Percentiles rank a stretch among this genome's conserved stretches.
Conservation (phyloP, 2,888 invertebrate genomes). For the Cephus sareptanus region DNA sequence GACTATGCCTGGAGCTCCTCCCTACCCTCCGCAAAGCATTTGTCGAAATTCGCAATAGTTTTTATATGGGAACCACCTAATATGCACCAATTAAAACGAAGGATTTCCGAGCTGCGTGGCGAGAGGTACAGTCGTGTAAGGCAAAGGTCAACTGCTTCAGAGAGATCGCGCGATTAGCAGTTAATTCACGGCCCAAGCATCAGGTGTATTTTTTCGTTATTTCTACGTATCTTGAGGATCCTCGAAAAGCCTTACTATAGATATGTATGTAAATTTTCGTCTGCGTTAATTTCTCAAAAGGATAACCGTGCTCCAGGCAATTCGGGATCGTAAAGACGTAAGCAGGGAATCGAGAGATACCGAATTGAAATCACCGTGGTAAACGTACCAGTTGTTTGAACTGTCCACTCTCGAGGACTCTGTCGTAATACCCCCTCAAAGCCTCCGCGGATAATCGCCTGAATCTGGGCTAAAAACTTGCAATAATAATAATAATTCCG, state of each 20-base stretch:
- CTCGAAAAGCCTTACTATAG: too few relatives aligned
- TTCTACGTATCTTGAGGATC: background rate
- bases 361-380: background rate
- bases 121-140: too few relatives aligned
- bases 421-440: background rate
- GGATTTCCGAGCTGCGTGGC: too few relatives aligned
- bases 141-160: too few relatives aligned
- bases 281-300: background rate
- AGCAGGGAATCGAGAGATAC: background rate
- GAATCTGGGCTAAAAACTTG: background rate
- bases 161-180: too few relatives aligned
- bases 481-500: background rate
- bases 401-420: background rate
- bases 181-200: too few relatives aligned
- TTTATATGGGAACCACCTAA: too few relatives aligned
- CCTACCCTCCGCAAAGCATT: too few relatives aligned
- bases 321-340: background rate
- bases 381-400: background rate
- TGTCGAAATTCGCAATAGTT: too few relatives aligned
- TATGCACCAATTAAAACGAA: too few relatives aligned
- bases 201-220: background rate
- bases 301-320: background rate
- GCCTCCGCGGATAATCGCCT: background rate
- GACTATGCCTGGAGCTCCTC: too few relatives aligned
- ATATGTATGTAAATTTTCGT: background rate